Percentiles rank a stretch among this genome's conserved stretches.
Conservation (phyloP, 1,140 invertebrate species). For the Diabrotica virgifera region DNA sequence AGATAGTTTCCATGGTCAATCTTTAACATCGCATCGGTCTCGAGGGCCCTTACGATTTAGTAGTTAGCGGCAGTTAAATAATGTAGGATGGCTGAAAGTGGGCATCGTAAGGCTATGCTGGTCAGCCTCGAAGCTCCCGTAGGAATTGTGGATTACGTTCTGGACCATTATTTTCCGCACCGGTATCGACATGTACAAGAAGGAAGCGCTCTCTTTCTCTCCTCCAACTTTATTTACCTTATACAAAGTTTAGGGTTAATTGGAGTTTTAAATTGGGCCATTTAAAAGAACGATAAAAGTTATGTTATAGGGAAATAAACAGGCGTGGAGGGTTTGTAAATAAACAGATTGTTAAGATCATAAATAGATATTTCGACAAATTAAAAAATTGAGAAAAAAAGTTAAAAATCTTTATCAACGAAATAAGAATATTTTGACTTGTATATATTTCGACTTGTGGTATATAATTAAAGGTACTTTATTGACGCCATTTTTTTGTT, state of each 20-base stretch:
- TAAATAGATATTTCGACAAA: too few species aligned
- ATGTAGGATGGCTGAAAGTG: conserved; percentile 35
- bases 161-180: conserved; percentile 34
- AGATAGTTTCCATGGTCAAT: conserved; percentile 12
- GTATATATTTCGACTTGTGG: too few species aligned
- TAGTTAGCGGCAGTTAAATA: conserved; percentile 39
- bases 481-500: too few species aligned
- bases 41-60: conserved; percentile 30
- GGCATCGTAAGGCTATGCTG: conserved; percentile 36
- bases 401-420: too few species aligned
- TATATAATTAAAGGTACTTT: too few species aligned
- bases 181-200: conserved; percentile 4
- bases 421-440: too few species aligned
- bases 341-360: too few species aligned
- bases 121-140: conserved; percentile 34
- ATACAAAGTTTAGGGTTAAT: neutral
- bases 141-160: conserved; percentile 40
- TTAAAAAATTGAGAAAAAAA: too few species aligned
- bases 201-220: neutral
- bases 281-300: too few species aligned
- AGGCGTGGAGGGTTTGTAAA: too few species aligned
- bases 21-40: conserved; percentile 14
- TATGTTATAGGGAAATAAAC: too few species aligned
- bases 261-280: neutral
- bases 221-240: neutral